Evolutionary conservation across 1,140 invertebrate genomes (phyloP), one percentile per base, ranked within the genome.

Genomic region (Lysiphlebus fabarum): DNA sequence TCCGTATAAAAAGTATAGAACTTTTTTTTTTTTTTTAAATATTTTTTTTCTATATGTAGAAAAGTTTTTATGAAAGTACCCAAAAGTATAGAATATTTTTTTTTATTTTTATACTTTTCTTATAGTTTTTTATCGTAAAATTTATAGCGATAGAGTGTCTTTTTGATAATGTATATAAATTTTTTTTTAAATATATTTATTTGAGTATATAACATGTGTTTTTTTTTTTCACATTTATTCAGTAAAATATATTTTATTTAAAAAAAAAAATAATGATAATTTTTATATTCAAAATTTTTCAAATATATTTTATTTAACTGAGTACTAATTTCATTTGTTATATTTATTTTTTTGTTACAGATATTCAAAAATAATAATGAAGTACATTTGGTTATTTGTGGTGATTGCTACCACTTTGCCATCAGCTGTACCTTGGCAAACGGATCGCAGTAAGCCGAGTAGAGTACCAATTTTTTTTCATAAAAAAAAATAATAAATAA

Each of bases 401-500:
- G 61, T 70, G 10, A 58, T 74, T 48, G 69, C 69, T 47, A 51
- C 72, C 58, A 65, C 62, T 10, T 57, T 76, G 62, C 73, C 72
- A 26, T 69, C 67, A 6, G 66, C 70, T 17, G 67, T 69, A 33
- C 66, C 68, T 37, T 66, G 72, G 65, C 66, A 70, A 66, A 69
- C 64, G 26, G 68, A 74, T 61, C 73, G 69, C 47, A 68, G 51
- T 58, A 77, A 76, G 62, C 72, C 73, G 49, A 73, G 74, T 77
- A 68, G 54, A 65, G 65, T 68, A 68, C 65, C 61, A 56, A 62
- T 62, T 45, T 57, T 47, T 56, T 50, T 48, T 50, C 2, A 40
- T 1, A 40, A 40, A 40, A 40, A 40, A 40, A 40, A 11, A 8
- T 6, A 40, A 40, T 40, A 40, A 8, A 1, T 11, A 40, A 7